These are phyloP conservation scores for Hoplodrina blanda DNA, from an alignment of 2,888 invertebrate species.

Conservation along the genomic window DNA sequence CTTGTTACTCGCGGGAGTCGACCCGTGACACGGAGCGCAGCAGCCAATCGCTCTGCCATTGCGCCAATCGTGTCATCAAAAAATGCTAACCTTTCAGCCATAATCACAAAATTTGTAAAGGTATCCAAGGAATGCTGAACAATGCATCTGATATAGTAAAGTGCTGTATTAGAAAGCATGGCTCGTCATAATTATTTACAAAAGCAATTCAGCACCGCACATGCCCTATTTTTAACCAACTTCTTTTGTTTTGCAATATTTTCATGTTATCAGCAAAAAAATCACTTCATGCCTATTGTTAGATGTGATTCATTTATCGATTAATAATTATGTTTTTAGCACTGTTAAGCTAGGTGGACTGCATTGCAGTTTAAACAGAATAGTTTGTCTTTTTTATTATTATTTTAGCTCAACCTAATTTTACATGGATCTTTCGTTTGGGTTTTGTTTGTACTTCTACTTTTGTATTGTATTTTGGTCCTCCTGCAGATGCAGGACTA, in stretches of 20 bases:
- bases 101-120: background rate
- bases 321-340: background rate
- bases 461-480: no score
- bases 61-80: no score
- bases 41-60: no score
- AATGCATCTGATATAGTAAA: constrained; percentile 6
- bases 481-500: no score
- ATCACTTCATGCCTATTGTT: constrained; percentile 13
- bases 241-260: constrained; percentile 24
- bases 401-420: background rate
- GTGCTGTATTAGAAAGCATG: background rate
- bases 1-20: no score
- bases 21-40: no score
- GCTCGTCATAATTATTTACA: background rate
- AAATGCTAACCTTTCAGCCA: background rate
- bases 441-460: no score
- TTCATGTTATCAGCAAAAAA: constrained; percentile 26
- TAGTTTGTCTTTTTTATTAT: background rate
- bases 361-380: background rate
- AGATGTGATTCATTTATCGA: constrained; percentile 10
- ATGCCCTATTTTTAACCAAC: background rate
- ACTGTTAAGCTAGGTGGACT: background rate
- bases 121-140: background rate
- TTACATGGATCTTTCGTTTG: no score
- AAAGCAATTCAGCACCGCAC: background rate